Conservation (phyloP, 2,113 vertebrate genomes). For the Anolis sagrei region DNA sequence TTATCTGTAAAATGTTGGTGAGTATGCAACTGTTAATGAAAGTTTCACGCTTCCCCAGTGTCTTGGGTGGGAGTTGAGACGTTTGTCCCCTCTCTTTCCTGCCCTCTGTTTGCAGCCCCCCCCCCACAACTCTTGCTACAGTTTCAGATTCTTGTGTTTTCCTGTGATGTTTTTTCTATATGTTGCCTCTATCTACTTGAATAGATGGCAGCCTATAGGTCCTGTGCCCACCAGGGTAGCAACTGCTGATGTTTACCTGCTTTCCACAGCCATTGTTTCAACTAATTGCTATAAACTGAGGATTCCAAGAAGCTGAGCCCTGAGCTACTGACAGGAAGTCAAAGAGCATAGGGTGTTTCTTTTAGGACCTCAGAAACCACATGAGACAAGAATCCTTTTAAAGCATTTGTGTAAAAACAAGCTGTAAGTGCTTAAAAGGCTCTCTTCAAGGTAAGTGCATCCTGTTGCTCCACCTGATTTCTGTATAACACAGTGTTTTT, state of each 20-base stretch:
- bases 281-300: too few species aligned
- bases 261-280: too few species aligned
- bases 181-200: neutral
- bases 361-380: neutral
- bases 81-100: too few species aligned
- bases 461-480: constrained; percentile 34
- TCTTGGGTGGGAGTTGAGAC: too few species aligned
- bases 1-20: too few species aligned
- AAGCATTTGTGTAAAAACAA: constrained; percentile 8
- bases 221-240: too few species aligned
- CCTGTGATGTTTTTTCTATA: neutral
- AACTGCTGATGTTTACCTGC: too few species aligned
- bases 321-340: neutral
- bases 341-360: neutral
- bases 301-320: neutral
- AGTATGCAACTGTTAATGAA: too few species aligned
- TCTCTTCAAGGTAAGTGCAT: constrained; percentile 42
- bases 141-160: neutral
- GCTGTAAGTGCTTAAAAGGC: constrained; percentile 41
- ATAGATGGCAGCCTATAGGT: too few species aligned
- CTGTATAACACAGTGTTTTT: neutral
- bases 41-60: too few species aligned
- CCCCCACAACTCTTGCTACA: neutral
- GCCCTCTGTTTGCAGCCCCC: too few species aligned
- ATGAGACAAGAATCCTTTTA: constrained; percentile 25